phyloP scores from a whole-genome alignment of 2,888 invertebrate species.

The Netelia melanura region DNA sequence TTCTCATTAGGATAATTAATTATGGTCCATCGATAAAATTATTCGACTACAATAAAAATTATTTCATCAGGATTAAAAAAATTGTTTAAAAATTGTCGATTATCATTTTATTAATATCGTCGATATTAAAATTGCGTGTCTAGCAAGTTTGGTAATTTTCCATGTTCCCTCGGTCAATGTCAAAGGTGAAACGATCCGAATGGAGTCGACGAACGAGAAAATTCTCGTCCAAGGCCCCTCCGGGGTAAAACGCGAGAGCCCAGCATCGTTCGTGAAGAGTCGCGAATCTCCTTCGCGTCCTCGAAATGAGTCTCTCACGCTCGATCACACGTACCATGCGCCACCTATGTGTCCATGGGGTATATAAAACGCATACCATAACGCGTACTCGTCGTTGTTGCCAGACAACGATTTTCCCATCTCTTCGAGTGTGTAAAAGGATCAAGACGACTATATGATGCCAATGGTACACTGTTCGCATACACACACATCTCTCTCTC shows the following conservation, averaged over 20 bases:
- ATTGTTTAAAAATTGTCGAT: background rate
- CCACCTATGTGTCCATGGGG: constrained; percentile 19
- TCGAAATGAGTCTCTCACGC: constrained; percentile 73
- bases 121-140: background rate
- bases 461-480: too few relatives aligned
- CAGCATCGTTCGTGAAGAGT: constrained; percentile 52
- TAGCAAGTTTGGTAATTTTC: background rate
- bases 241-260: constrained; percentile 37
- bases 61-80: too few relatives aligned
- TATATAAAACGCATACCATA: constrained; percentile 38
- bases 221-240: constrained; percentile 40
- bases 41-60: too few relatives aligned
- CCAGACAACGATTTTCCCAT: constrained; percentile 69
- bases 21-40: too few relatives aligned
- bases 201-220: constrained; percentile 48
- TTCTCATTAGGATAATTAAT: constrained; percentile 19
- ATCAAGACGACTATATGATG: constrained; percentile 27
- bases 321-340: constrained; percentile 58
- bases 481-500: too few relatives aligned
- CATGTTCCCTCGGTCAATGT: constrained; percentile 29
- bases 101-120: background rate
- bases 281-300: constrained; percentile 64
- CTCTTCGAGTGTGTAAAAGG: constrained; percentile 54
- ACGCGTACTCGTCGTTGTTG: constrained; percentile 37
- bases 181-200: constrained; percentile 49